These are phyloP conservation scores for Neoascia interrupta DNA, from an alignment of 2,888 invertebrate species.

Conservation along the genomic window DNA sequence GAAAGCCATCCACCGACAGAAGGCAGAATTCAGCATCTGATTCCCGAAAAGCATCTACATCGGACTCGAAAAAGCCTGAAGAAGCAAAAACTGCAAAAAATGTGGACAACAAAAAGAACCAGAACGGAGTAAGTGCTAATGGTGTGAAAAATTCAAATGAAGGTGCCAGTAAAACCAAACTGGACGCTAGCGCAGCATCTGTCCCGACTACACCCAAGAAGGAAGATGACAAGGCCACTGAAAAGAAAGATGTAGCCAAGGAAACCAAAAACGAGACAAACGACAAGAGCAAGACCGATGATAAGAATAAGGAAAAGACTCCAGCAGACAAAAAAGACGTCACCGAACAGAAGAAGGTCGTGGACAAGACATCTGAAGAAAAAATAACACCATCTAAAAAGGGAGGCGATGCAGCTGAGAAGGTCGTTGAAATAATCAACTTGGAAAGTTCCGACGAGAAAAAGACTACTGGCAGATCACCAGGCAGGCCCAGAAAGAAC, in stretches of 20 bases:
- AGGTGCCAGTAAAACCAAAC: slow-evolving; percentile 48
- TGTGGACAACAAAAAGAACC: slow-evolving; percentile 72
- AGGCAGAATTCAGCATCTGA: slow-evolving; percentile 35
- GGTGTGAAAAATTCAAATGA: slow-evolving; percentile 29
- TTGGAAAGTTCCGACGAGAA: no score
- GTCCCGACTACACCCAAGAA: slow-evolving; percentile 23
- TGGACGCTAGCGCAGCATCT: slow-evolving; percentile 46
- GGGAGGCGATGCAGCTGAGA: no score
- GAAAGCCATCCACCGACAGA: slow-evolving; percentile 54
- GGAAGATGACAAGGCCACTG: slow-evolving; percentile 47
- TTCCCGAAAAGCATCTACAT: slow-evolving; percentile 16
- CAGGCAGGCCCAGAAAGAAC: no score
- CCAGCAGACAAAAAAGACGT: slow-evolving; percentile 17
- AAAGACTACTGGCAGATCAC: no score
- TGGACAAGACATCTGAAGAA: slow-evolving; percentile 39
- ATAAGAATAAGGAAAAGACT: slow-evolving; percentile 48
- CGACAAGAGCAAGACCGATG: slow-evolving; percentile 30
- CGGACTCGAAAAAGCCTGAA: slow-evolving; percentile 30
- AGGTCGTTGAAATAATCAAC: no score
- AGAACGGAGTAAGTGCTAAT: slow-evolving; percentile 72
- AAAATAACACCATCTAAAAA: no score
- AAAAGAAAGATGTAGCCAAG: slow-evolving; percentile 36
- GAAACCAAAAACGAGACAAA: slow-evolving; percentile 49
- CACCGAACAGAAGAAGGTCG: slow-evolving; percentile 50
- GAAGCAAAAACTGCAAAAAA: slow-evolving; percentile 47